Percentiles rank a stretch among this genome's conserved stretches.
phyloP scores from a whole-genome alignment of 2,888 invertebrate species.

The Pasiphila rectangulata region DNA sequence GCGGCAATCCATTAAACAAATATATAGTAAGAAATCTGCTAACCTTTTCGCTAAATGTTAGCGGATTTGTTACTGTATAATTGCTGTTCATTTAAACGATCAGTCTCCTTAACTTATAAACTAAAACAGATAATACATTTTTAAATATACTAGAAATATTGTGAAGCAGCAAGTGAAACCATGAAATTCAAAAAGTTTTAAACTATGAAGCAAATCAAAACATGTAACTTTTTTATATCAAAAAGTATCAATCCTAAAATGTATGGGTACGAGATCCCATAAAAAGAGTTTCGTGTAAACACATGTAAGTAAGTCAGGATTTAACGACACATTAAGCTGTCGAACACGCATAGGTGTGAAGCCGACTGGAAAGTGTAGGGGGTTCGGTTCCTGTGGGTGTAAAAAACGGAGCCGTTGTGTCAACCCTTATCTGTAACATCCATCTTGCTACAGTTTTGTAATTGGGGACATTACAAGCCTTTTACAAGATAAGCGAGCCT shows the following conservation, averaged over 20 bases:
- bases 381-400: constrained; percentile 22
- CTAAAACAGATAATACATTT: too few relatives aligned
- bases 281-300: constrained; percentile 36
- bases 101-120: too few relatives aligned
- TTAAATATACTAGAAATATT: too few relatives aligned
- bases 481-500: constrained; percentile 3
- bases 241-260: background rate
- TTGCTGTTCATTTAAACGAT: too few relatives aligned
- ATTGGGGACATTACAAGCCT: constrained; percentile 22
- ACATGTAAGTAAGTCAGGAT: constrained; percentile 39
- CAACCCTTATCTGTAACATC: constrained; percentile 38
- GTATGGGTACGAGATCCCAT: background rate
- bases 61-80: too few relatives aligned
- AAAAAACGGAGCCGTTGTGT: constrained; percentile 15
- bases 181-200: too few relatives aligned
- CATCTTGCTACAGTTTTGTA: constrained; percentile 43
- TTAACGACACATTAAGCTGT: constrained; percentile 56
- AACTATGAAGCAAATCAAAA: too few relatives aligned
- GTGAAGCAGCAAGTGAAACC: too few relatives aligned
- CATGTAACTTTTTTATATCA: background rate
- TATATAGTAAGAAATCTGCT: too few relatives aligned
- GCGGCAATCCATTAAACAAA: too few relatives aligned
- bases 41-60: too few relatives aligned
- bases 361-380: constrained; percentile 13
- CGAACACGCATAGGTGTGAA: constrained; percentile 24